Percentiles rank a stretch among this genome's conserved stretches.
Conservation (phyloP, 2,888 invertebrate genomes). For the Caenorhabditis sp. region DNA sequence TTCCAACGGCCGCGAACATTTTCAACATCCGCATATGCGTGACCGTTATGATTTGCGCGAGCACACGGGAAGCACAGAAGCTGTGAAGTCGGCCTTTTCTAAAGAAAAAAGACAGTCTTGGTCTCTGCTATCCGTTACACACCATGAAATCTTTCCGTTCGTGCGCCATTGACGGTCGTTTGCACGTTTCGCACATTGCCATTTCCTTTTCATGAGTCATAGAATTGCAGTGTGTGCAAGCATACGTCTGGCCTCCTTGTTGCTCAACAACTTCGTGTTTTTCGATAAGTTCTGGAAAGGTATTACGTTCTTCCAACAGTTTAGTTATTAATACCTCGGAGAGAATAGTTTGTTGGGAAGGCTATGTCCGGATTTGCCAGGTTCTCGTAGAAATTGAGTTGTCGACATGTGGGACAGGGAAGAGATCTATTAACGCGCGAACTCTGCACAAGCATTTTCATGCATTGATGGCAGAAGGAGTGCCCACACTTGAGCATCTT, state of each 20-base stretch:
- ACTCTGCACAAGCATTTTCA: not conserved
- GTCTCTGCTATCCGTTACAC: no score
- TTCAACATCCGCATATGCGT: not conserved
- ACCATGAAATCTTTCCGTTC: no score
- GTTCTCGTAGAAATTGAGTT: not conserved
- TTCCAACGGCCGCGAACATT: not conserved
- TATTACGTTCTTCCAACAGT: no score
- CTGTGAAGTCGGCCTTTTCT: no score
- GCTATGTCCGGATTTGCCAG: not conserved
- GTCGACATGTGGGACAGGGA: conserved; percentile 8
- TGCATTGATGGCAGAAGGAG: conserved; percentile 11
- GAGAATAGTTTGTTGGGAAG: not conserved
- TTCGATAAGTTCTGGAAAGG: conserved; percentile 7
- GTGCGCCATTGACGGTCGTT: no score
- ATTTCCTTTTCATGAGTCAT: conserved; percentile 2
- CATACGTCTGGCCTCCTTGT: not conserved
- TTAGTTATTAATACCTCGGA: no score
- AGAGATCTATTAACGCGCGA: not conserved
- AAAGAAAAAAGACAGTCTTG: no score
- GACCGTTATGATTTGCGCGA: not conserved
- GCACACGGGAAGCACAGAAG: not conserved
- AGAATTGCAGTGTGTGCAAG: not conserved
- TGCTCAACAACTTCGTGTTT: not conserved
- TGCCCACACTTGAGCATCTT: conserved; percentile 19
- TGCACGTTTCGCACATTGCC: not conserved